phyloP scores from a whole-genome alignment of 2,888 invertebrate species.

The Philaethria dido region DNA sequence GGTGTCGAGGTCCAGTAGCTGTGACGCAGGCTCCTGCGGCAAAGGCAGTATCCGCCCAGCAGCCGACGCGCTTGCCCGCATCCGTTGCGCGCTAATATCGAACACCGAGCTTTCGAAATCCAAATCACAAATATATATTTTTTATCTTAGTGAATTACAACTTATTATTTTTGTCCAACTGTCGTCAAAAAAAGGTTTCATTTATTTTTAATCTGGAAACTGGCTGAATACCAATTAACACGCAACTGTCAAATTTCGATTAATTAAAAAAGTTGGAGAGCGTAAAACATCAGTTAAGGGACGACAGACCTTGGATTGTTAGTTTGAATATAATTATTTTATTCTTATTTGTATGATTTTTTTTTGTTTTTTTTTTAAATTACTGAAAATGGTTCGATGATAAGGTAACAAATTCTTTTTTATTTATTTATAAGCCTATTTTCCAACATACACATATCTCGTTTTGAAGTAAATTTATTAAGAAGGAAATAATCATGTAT shows the following conservation, averaged over 20 bases:
- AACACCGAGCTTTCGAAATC: constrained; percentile 43
- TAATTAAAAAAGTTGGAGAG: constrained; percentile 35
- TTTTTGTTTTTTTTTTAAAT: background rate
- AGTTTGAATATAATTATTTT: constrained; percentile 29
- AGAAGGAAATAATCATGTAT: background rate
- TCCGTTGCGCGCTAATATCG: constrained; percentile 46
- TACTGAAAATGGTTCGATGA: constrained; percentile 1
- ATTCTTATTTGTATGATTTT: background rate
- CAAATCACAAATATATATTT: constrained; percentile 23
- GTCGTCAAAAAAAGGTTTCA: background rate
- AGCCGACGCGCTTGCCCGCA: constrained; percentile 60
- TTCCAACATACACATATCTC: background rate
- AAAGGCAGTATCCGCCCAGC: constrained; percentile 71
- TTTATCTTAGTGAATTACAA: constrained; percentile 32
- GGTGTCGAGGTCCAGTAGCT: constrained; percentile 74
- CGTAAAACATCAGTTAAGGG: constrained; percentile 31
- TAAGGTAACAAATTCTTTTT: constrained; percentile 17
- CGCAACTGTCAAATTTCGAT: constrained; percentile 25
- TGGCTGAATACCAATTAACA: constrained; percentile 21
- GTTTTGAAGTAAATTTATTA: background rate
- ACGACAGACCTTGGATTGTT: constrained; percentile 26
- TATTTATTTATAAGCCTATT: background rate
- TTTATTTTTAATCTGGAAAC: constrained; percentile 6
- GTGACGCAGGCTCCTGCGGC: constrained; percentile 81
- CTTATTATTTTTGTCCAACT: background rate